Conservation (phyloP, 2,113 vertebrate genomes). For the Chaenocephalus aceratus region DNA sequence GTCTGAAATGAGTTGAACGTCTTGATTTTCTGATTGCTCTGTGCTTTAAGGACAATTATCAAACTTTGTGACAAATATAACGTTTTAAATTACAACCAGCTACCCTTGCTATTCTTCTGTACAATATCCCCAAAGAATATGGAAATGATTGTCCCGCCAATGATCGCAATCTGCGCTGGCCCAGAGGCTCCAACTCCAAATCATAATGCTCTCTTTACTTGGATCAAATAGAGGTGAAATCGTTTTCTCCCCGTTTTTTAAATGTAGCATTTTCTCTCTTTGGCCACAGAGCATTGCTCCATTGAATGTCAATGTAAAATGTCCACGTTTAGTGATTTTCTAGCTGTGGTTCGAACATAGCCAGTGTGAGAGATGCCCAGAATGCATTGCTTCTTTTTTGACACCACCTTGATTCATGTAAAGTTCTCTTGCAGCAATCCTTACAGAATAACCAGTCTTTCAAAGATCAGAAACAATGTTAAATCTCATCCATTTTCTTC, state of each 20-base stretch:
- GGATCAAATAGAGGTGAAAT: not conserved
- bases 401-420: constrained; percentile 1
- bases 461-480: constrained; percentile 9
- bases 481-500: not conserved
- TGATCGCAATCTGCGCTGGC: constrained; percentile 35
- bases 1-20: constrained; percentile 21
- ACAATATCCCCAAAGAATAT: constrained; percentile 31
- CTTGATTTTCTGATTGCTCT: constrained; percentile 38
- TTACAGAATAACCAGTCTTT: not conserved
- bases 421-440: not conserved
- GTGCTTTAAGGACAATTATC: constrained; percentile 29
- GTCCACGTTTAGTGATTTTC: not conserved
- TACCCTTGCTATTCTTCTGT: constrained; percentile 13
- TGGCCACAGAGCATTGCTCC: not conserved
- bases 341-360: not conserved
- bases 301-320: too few species aligned
- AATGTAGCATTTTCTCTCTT: not conserved
- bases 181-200: constrained; percentile 6
- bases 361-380: not conserved
- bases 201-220: not conserved
- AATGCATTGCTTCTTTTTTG: not conserved
- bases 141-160: constrained; percentile 31
- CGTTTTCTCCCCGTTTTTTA: not conserved
- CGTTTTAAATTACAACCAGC: constrained; percentile 28
- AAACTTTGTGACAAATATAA: constrained; percentile 11